These are phyloP conservation scores for Takifugu rubripes DNA, from an alignment of 2,797 vertebrate genomes.

Conservation along the genomic window DNA sequence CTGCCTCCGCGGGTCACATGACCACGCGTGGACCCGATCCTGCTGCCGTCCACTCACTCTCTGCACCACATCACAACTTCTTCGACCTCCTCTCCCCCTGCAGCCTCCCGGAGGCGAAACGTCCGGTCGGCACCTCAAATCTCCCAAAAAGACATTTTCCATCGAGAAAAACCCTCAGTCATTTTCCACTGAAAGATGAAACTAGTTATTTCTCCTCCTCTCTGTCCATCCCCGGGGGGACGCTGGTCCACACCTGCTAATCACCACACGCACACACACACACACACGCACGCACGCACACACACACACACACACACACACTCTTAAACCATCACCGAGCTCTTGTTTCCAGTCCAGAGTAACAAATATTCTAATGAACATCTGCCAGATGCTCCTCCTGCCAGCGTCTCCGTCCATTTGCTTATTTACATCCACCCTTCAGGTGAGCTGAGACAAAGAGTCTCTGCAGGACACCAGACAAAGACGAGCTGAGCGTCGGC, in stretches of 20 bases:
- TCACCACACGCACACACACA: constrained; percentile 13
- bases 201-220: not conserved
- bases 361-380: constrained; percentile 71
- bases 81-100: no score
- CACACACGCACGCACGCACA: constrained; percentile 2
- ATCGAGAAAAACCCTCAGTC: not conserved
- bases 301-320: constrained; percentile 4
- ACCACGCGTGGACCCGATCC: no score
- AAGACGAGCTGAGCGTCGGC: not conserved
- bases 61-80: no score
- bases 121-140: no score
- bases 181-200: constrained; percentile 40
- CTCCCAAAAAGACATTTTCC: no score
- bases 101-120: no score
- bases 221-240: no score
- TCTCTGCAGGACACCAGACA: constrained; percentile 6
- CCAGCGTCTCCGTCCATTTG: not conserved
- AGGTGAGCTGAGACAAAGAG: constrained; percentile 23
- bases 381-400: constrained; percentile 43
- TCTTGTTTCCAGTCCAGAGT: constrained; percentile 51
- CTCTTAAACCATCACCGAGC: constrained; percentile 13
- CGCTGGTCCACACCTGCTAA: no score
- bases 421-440: not conserved
- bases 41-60: no score
- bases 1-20: no score